Base-by-base conservation (phyloP, 30 jellyfish, hydroid and myxozoan genomes). In the Chironex yamaguchii region DNA sequence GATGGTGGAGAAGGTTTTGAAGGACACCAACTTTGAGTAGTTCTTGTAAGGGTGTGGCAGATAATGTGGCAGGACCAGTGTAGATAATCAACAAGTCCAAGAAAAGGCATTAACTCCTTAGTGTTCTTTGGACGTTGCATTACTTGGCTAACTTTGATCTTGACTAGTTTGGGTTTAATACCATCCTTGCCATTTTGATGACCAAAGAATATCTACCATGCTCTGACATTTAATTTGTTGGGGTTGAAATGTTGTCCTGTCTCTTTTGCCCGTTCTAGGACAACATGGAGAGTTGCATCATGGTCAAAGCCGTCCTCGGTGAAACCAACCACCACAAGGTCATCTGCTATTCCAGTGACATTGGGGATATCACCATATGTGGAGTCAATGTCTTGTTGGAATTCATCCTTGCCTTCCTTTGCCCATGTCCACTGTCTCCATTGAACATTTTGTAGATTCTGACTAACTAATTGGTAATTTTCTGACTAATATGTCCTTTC, bases 81-180 rank as follows among this genome's bases (percentile, higher is more conserved):
- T 23, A 71, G 85, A 71, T 6, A 58, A 13, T 31, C n/a, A 4
- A 35, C 76, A 11, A 34, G 12, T 11, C 84, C 84, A 12, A 70
- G 48, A 30, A 70, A 66, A 23, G 65, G 79, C 63, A 12, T 23
- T 22, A 66, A 23, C 65, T 32, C 71, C 21, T 28, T 32, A 23
- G 20, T 66, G 63, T 66, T 30, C 79, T 54, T 22, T 23, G 81
- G 89, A 35, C 20, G 67, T 51, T 52, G 21, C 89, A 77, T 77
- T 67, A 52, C 50, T 77, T 64, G 31, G 80, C 52, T 77, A 32
- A 80, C 89, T 48, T 77, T 70, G 36, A 77, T 29, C 32, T 54
- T 77, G 49, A 30, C 81, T 3, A 28, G 81, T 58, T 67, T 63
- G 1, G 81, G 81, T 29, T 63, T 58, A 67, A 67, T 21, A 29